Conservation (phyloP, 2,888 invertebrate species). For the Holacanthella duospinosa region DNA sequence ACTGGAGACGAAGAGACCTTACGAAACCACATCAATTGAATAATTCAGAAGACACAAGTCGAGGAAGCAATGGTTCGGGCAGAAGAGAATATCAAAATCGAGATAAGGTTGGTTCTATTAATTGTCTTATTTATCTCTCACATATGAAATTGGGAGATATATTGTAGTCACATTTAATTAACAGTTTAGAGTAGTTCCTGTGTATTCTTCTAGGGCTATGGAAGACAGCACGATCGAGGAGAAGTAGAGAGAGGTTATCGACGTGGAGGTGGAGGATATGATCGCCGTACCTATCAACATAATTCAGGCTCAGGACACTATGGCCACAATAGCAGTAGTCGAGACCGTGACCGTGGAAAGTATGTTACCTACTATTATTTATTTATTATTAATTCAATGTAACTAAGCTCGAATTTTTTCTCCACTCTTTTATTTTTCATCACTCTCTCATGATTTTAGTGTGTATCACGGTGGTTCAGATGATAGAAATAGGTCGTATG, state of each 20-base stretch:
- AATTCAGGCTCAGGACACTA: not conserved
- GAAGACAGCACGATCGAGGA: not conserved
- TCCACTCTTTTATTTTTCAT: not conserved
- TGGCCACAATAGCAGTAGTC: not conserved
- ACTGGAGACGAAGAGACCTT: too few species aligned
- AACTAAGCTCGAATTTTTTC: not conserved
- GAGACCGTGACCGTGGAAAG: not conserved
- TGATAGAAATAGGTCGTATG: not conserved
- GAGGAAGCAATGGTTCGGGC: not conserved
- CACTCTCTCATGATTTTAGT: too few species aligned
- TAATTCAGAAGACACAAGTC: not conserved
- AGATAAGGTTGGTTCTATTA: not conserved
- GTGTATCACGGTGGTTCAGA: too few species aligned
- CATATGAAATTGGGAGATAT: too few species aligned
- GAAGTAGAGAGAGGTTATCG: not conserved
- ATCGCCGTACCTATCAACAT: not conserved
- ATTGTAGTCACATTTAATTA: too few species aligned
- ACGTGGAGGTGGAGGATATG: not conserved
- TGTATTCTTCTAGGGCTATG: not conserved
- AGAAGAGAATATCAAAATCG: not conserved
- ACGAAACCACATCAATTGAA: too few species aligned
- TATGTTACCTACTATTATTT: not conserved
- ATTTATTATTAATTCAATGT: not conserved
- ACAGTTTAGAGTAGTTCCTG: not conserved
- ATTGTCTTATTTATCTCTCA: too few species aligned